Conservation (phyloP, 2,797 vertebrate genomes). For the Ctenosaura bakeri region DNA sequence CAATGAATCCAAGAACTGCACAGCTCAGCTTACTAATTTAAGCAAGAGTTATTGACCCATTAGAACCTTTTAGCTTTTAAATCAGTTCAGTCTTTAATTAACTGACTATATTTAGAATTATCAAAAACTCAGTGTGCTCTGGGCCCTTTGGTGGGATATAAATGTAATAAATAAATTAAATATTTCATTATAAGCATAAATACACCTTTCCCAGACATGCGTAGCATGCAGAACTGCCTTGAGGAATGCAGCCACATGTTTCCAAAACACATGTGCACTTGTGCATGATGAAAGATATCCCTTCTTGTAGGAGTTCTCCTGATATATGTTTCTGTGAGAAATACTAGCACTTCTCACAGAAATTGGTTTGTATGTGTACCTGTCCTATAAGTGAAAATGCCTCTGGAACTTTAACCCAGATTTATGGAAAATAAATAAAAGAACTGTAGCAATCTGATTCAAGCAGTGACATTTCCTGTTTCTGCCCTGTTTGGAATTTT, state of each 20-base stretch:
- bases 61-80: conserved; percentile 2
- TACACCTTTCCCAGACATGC: neutral
- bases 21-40: neutral
- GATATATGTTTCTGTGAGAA: neutral
- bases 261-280: neutral
- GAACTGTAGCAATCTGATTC: conserved; percentile 39
- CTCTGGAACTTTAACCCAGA: no score
- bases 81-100: neutral
- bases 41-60: neutral
- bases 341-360: neutral
- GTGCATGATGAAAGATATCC: no score
- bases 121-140: neutral
- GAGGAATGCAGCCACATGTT: neutral
- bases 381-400: neutral
- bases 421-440: neutral
- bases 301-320: neutral
- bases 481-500: conserved; percentile 47
- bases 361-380: neutral
- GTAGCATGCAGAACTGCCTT: neutral
- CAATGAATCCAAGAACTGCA: neutral
- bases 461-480: conserved; percentile 24
- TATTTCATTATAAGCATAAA: neutral
- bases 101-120: neutral
- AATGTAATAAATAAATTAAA: neutral
- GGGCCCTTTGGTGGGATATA: neutral